These are phyloP conservation scores for Mycteria americana DNA, from an alignment of 2,797 vertebrate genomes.

Conservation along the genomic window DNA sequence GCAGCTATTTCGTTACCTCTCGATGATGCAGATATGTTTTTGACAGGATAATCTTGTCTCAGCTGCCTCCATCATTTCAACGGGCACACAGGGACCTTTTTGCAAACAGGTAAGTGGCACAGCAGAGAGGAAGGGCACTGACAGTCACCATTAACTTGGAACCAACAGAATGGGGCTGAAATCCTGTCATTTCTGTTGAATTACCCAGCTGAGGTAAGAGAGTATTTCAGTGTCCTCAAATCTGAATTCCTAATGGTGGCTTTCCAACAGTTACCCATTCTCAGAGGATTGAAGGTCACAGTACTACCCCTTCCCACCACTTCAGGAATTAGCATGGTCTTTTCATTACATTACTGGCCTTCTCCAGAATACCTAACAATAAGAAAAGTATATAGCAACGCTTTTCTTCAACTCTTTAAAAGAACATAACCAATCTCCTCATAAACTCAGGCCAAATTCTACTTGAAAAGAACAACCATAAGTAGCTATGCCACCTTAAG, in stretches of 20 bases:
- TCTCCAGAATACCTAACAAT: neutral
- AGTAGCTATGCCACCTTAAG: neutral
- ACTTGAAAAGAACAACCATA: neutral
- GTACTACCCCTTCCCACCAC: neutral
- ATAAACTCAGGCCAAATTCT: neutral
- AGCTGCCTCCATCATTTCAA: neutral
- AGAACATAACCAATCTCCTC: neutral
- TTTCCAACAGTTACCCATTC: neutral
- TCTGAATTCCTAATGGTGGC: neutral
- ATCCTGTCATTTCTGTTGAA: neutral
- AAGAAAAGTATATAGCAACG: neutral
- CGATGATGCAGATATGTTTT: accelerated
- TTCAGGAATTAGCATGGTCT: neutral
- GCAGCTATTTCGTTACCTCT: neutral
- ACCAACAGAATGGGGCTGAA: neutral
- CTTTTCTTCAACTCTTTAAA: neutral
- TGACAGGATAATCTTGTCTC: neutral
- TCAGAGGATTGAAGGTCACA: neutral
- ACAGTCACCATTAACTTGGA: neutral
- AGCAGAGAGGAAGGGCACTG: neutral
- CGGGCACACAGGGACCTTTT: neutral
- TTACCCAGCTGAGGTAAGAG: neutral
- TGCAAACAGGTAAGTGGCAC: neutral
- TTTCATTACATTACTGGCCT: neutral
- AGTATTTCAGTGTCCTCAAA: neutral